A percentile compares a stretch with the other conserved stretches of the same genome.
phyloP scores from a whole-genome alignment of 2,113 vertebrate genomes.

The Chrysemys picta region DNA sequence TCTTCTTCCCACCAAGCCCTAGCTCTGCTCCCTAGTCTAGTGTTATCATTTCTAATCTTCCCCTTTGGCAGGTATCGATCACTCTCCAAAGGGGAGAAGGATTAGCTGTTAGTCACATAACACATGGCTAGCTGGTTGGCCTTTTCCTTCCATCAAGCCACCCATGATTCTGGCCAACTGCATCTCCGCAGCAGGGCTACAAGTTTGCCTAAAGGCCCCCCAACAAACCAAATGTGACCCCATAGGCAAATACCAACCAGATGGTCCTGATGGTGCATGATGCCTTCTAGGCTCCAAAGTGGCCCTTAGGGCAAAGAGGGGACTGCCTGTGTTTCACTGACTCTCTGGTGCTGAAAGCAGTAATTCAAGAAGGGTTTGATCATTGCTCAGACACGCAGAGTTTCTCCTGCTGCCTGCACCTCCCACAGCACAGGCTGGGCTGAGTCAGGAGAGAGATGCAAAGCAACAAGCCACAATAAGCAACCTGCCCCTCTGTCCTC shows the following conservation, averaged over 20 bases:
- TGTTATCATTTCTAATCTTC: not conserved
- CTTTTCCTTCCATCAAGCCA: not conserved
- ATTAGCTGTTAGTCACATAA: not conserved
- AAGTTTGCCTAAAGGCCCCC: conserved; percentile 65
- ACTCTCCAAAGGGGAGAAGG: not conserved
- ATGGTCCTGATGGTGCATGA: conserved; percentile 49
- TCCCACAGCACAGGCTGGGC: not conserved
- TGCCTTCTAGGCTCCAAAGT: conserved; percentile 48
- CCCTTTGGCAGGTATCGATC: not conserved
- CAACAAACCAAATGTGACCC: conserved; percentile 45
- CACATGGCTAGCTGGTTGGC: not conserved
- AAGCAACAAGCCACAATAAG: not conserved
- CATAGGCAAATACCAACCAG: conserved; percentile 52
- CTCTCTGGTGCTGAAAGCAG: not conserved
- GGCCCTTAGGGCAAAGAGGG: conserved; percentile 36
- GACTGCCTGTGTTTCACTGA: conserved; percentile 54
- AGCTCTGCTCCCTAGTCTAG: not conserved
- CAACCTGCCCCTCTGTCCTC: not conserved
- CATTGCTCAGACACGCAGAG: not conserved
- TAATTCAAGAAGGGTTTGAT: conserved; percentile 40
- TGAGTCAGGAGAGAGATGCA: not conserved
- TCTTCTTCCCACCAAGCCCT: not conserved
- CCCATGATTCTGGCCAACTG: conserved; percentile 27
- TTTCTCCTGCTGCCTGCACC: not conserved
- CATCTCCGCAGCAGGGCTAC: conserved; percentile 31